A percentile compares a stretch with the other conserved stretches of the same genome.
phyloP scores from a whole-genome alignment of 2,888 invertebrate species.

The Hymenopus coronatus region DNA sequence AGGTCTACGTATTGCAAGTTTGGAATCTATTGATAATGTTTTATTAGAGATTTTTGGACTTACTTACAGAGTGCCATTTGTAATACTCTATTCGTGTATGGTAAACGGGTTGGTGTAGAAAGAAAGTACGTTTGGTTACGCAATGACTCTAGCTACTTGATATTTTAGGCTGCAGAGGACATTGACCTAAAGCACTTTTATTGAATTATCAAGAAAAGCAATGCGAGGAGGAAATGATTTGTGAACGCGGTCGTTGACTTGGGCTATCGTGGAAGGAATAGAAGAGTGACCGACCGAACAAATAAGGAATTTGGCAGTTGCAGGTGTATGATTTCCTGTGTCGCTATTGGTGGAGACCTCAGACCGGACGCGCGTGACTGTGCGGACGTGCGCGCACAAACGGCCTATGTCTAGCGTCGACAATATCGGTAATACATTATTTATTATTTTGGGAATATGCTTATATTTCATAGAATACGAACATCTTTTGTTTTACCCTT shows the following conservation, averaged over 20 bases:
- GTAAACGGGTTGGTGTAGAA: no score
- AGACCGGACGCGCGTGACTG: background rate
- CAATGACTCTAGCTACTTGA: no score
- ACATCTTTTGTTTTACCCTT: no score
- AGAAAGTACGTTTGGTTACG: no score
- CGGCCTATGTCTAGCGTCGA: background rate
- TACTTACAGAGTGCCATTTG: no score
- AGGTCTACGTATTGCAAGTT: no score
- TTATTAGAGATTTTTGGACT: no score
- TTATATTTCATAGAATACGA: no score
- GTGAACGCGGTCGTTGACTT: background rate
- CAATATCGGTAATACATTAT: no score
- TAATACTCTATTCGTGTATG: no score
- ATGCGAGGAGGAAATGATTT: background rate
- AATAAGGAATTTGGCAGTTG: slow-evolving; percentile 19
- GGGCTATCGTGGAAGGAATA: background rate
- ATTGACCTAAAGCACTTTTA: background rate
- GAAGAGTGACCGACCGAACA: background rate
- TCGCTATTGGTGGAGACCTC: background rate
- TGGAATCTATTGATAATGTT: no score
- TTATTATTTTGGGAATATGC: no score
- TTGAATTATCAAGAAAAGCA: background rate
- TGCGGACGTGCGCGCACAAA: background rate
- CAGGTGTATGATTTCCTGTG: slow-evolving; percentile 20
- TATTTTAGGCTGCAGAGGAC: background rate